Evolutionary conservation across 2,888 invertebrate genomes (phyloP).

Genomic region (Sipha maydis): DNA sequence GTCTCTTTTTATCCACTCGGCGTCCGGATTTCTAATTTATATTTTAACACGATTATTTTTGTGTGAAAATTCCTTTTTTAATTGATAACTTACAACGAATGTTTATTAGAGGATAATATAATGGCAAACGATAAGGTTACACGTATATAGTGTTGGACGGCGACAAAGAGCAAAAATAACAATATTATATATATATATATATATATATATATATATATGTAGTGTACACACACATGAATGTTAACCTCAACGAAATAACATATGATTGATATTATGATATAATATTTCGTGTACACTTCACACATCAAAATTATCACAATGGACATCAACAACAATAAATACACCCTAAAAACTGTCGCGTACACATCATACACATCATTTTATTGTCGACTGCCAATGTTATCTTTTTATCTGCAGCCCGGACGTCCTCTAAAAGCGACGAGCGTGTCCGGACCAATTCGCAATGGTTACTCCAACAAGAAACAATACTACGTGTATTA

Average conservation of each 20-base stretch:
- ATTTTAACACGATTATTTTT: too few relatives aligned
- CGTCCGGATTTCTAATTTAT: too few relatives aligned
- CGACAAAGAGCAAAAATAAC: too few relatives aligned
- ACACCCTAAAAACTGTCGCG: not conserved
- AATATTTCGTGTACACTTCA: not conserved
- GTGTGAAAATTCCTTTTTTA: too few relatives aligned
- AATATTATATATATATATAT: too few relatives aligned
- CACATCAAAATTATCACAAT: not conserved
- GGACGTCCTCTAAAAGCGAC: slow-evolving; percentile 22
- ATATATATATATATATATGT: too few relatives aligned
- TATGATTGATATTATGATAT: not conserved
- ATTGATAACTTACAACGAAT: too few relatives aligned
- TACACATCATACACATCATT: not conserved
- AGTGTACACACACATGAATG: not conserved
- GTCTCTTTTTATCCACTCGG: too few relatives aligned
- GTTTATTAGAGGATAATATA: too few relatives aligned
- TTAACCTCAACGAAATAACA: not conserved
- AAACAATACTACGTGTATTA: too few relatives aligned
- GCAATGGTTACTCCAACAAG: not conserved
- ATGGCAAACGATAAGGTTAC: too few relatives aligned
- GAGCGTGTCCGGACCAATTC: not conserved
- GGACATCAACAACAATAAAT: not conserved
- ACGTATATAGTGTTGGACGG: too few relatives aligned
- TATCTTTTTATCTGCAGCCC: slow-evolving; percentile 20
- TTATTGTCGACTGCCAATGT: slow-evolving; percentile 11